A percentile compares a stretch with the other conserved stretches of the same genome.
phyloP scores from a whole-genome alignment of 1,140 invertebrate species.

The Muscidifurax raptorellus region DNA sequence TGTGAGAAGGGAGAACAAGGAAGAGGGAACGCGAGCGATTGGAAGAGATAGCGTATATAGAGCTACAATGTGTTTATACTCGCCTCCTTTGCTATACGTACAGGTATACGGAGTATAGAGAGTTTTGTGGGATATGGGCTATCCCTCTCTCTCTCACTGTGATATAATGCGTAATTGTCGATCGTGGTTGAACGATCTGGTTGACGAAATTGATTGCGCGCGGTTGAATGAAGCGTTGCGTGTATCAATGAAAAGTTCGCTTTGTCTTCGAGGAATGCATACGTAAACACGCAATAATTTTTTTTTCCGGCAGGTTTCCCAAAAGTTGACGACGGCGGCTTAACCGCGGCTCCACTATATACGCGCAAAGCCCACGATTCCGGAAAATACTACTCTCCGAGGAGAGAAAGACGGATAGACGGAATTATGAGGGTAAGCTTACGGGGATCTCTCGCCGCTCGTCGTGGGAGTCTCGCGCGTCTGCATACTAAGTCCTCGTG shows the following conservation, averaged over 20 bases:
- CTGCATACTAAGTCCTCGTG: neutral
- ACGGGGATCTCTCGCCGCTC: neutral
- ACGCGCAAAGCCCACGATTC: neutral
- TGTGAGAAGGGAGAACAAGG: slow-evolving; percentile 4
- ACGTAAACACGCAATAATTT: neutral
- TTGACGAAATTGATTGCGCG: too few species aligned
- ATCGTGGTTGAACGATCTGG: too few species aligned
- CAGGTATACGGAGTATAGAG: neutral
- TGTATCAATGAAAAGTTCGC: too few species aligned
- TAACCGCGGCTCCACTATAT: neutral
- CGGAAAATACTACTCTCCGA: neutral
- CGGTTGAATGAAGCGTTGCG: too few species aligned
- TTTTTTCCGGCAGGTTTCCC: neutral
- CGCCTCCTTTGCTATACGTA: neutral
- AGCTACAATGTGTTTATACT: neutral
- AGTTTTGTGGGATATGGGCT: neutral
- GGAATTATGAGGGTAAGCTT: slow-evolving; percentile 41
- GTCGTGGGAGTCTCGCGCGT: neutral
- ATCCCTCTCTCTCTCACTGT: too few species aligned
- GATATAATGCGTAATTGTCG: neutral
- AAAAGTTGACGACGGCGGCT: slow-evolving; percentile 7
- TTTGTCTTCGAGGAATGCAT: too few species aligned
- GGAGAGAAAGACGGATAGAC: neutral
- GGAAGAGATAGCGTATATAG: neutral
- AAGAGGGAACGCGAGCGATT: slow-evolving; percentile 1